phyloP scores from a whole-genome alignment of 2,797 vertebrate genomes.

The Crypturellus tataupa region DNA sequence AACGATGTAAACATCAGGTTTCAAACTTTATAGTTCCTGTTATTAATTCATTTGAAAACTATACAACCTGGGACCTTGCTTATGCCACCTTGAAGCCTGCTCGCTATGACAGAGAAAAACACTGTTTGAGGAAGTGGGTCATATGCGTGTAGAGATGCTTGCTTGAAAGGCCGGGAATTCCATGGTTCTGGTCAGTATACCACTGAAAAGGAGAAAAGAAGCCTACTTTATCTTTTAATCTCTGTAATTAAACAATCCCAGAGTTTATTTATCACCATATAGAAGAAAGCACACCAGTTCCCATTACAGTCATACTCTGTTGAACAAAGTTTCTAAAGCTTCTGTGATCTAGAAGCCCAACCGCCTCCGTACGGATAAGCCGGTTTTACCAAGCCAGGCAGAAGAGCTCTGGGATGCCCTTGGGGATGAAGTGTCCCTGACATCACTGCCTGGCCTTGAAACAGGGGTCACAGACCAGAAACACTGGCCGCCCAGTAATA shows the following conservation, averaged over 20 bases:
- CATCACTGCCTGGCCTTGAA: background rate
- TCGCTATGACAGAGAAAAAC: conserved; percentile 83
- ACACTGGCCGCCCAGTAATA: background rate
- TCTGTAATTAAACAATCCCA: background rate
- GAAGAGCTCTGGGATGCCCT: background rate
- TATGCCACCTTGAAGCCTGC: background rate
- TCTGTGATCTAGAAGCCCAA: background rate
- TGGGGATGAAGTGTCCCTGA: background rate
- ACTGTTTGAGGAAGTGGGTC: conserved; percentile 95
- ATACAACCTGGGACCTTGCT: background rate
- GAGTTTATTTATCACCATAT: background rate
- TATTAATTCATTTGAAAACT: conserved; percentile 29
- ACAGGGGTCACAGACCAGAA: background rate
- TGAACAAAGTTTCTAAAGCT: conserved; percentile 5
- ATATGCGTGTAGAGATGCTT: conserved; percentile 92
- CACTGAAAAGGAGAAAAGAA: conserved; percentile 85
- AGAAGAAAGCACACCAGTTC: background rate
- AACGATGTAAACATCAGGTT: conserved; percentile 65
- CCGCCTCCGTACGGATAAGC: background rate
- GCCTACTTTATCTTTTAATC: background rate
- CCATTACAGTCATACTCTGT: background rate
- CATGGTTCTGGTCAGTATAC: conserved; percentile 96
- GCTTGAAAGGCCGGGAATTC: conserved; percentile 86
- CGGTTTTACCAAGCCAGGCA: background rate
- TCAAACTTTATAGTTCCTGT: conserved; percentile 31